phyloP scores from a whole-genome alignment of 2,113 vertebrate genomes.

The Rhea americana region DNA sequence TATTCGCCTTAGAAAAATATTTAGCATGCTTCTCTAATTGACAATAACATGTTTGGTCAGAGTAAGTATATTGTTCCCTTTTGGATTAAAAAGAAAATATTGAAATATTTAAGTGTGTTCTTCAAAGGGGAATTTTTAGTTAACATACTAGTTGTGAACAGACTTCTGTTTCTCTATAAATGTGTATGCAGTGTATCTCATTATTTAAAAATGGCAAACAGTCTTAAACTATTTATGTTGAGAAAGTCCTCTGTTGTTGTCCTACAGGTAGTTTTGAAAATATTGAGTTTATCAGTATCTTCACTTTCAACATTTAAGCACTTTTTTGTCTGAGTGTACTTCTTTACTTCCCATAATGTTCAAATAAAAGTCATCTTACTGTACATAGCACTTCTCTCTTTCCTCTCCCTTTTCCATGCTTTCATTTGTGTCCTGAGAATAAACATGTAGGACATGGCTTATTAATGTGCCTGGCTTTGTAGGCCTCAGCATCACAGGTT shows the following conservation, averaged over 20 bases:
- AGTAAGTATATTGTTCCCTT: constrained; percentile 8
- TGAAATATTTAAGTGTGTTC: neutral
- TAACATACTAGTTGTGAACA: constrained; percentile 4
- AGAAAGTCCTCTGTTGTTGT: neutral
- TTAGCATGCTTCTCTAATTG: neutral
- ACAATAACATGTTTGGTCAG: neutral
- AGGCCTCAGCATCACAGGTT: neutral
- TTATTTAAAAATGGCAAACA: constrained; percentile 21
- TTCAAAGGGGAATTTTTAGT: neutral
- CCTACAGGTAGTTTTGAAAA: neutral
- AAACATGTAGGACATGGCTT: neutral
- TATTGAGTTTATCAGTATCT: neutral
- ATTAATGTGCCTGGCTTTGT: neutral
- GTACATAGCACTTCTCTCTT: neutral
- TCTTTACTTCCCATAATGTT: neutral
- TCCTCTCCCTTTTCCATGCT: neutral
- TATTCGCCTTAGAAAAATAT: constrained; percentile 21
- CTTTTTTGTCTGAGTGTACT: neutral
- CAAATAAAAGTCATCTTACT: neutral
- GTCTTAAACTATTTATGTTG: neutral
- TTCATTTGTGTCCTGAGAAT: neutral
- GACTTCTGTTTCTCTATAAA: neutral
- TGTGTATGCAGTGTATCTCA: neutral
- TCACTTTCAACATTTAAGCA: constrained; percentile 18
- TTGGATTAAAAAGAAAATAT: constrained; percentile 2